Evolutionary conservation across 2,797 vertebrate species (phyloP), one percentile per base, ranked within the genome.

Genomic region (Falco berigora): DNA sequence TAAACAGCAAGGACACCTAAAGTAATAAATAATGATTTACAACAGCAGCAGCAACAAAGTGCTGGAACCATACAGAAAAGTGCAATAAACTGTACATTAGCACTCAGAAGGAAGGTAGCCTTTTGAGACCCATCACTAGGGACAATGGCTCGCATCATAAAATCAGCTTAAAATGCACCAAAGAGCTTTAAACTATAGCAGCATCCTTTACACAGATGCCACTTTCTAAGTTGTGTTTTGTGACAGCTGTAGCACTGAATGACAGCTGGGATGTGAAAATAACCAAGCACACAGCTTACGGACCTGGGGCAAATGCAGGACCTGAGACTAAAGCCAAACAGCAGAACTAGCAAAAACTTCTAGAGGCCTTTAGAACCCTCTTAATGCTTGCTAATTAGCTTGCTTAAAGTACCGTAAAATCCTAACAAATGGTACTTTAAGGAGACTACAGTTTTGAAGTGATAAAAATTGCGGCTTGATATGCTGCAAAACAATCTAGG

Each of bases 261-360:
- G 85, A 79, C 96, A 96, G 96, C 94, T 95, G 91, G 81, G 94
- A 86, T 0, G 7, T 27, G 62, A 68, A 63, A 91, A 96, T 91
- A 93, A 74, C 76, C 80, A 62, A 69, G 90, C 88, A n/a, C 0
- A 0, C 86, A 64, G 94, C 72, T 72, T 75, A 74, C 1, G 8
- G 77, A 78, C 42, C 62, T 10, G 61, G 36, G 68, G 87, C 62
- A 87, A 89, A 93, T 3, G 14, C 74, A 62, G 59, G 80, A 50
- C 22, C 59, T 3, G 36, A 86, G 83, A 44, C 58, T 30, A 64
- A 86, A 92, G 77, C 63, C 6, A 1, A 50, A 73, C 19, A 77
- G 84, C 49, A 85, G 66, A 73, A 46, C 38, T 42, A 85, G 86
- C 56, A 50, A 66, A 91, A 94, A 56, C 77, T 94, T 87, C 84